Conservation (phyloP, 1,140 invertebrate species). For the Brachionus asplanchnoidis region DNA sequence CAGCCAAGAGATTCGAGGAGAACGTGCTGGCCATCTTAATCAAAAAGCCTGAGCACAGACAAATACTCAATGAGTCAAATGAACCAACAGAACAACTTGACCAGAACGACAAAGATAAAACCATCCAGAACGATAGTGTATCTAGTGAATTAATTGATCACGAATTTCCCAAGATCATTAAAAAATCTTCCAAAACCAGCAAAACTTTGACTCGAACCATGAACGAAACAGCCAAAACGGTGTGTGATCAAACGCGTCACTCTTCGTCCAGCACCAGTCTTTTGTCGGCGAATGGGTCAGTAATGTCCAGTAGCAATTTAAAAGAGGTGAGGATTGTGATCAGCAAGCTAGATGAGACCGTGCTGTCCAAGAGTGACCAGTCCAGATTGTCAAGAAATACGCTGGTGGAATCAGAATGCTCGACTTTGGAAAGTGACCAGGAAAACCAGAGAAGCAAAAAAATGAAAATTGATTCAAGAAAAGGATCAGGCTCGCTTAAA, state of each 20-base stretch:
- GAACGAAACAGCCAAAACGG: not conserved
- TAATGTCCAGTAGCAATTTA: not conserved
- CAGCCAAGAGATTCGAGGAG: not conserved
- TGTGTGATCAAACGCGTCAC: not conserved
- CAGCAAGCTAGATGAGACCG: not conserved
- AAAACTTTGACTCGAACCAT: slow-evolving; percentile 19
- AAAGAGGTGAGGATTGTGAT: not conserved
- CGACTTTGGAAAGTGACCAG: not conserved
- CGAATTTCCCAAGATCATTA: slow-evolving; percentile 10
- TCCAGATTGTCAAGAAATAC: not conserved
- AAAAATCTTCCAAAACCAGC: not conserved
- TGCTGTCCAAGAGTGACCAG: not conserved
- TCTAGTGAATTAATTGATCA: slow-evolving; percentile 1
- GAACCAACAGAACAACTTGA: not conserved
- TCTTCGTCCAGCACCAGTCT: not conserved
- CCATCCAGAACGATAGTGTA: not conserved
- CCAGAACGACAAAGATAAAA: not conserved
- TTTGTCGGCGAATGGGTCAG: not conserved
- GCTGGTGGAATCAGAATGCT: not conserved
- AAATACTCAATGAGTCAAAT: not conserved
- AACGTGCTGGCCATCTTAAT: not conserved
- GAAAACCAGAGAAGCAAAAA: not conserved
- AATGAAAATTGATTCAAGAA: not conserved
- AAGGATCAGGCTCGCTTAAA: not conserved
- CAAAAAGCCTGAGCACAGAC: not conserved